Base-by-base conservation (phyloP, 2,888 invertebrate genomes). In the Cheilosia grossa region DNA sequence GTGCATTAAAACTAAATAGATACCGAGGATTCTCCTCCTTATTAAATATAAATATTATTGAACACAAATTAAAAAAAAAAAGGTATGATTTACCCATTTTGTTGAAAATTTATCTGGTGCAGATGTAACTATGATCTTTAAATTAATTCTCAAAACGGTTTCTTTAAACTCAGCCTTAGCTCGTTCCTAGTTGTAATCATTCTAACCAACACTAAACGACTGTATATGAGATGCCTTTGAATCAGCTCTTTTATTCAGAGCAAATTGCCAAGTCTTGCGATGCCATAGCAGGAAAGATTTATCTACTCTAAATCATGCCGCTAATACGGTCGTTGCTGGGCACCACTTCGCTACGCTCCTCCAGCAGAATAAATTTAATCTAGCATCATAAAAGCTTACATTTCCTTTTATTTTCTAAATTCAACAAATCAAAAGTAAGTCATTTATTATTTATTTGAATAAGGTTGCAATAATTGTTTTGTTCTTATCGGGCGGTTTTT, bases 1-100 rank as follows among this genome's bases (percentile, higher is more conserved):
- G 13, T 13, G 13, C 13, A 30, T 4, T 37, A 13, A 37, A 37
- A 37, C 9, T 33, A 10, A 10, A 33, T 9, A 33, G 33, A 10
- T 33, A 10, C 3, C 10, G 1, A 33, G 10, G 9, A 10, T 27
- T 13, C 37, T 4, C 37, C 37, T 13, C 37, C 4, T 37, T 37
- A 4, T 37, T 10, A 37, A 37, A 37, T 4, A 37, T 13, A 13
- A 3, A 37, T 3, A 37, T 37, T 37, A 37, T 13, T 37, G 3
- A 37, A 37, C 10, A 33, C 2, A 33, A 37, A 37, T 13, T 37
- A 4, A 13, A 4, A 1, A 13, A 37, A 0, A 13, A 33, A n/a
- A n/a, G n/a, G 30, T 54, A 15, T 74, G 27, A n/a, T 66, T 74
- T 59, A 75, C 75, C 75, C 75, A 75, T 75, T 67, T 58, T 75